These are phyloP conservation scores for Clitarchus hookeri DNA, from an alignment of 2,888 invertebrate species.

Conservation along the genomic window DNA sequence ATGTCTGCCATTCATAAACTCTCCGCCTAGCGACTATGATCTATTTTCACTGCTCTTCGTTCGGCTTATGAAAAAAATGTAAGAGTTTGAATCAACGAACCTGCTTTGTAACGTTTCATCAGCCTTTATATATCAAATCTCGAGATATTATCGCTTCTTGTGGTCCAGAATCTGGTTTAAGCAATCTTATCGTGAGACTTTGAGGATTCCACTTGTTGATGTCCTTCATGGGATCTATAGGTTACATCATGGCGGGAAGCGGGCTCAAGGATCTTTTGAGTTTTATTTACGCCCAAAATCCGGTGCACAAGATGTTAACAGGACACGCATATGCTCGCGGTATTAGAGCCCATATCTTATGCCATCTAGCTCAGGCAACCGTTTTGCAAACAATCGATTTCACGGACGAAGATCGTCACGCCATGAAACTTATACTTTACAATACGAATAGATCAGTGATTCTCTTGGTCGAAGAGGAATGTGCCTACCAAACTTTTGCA, in stretches of 20 bases:
- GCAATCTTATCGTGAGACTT: constrained; percentile 41
- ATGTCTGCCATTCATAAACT: no score
- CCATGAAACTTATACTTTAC: not conserved
- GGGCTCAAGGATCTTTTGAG: not conserved
- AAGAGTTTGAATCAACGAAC: constrained; percentile 41
- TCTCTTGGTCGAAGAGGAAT: not conserved
- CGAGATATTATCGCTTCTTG: constrained; percentile 46
- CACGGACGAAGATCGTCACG: not conserved
- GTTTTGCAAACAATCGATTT: not conserved
- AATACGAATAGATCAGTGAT: not conserved
- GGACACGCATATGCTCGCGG: constrained; percentile 30
- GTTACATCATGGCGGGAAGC: constrained; percentile 39
- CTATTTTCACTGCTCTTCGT: constrained; percentile 42
- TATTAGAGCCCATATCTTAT: constrained; percentile 18
- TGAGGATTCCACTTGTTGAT: constrained; percentile 39
- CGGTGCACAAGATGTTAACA: constrained; percentile 20
- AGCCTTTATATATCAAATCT: no score
- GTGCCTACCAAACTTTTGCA: not conserved
- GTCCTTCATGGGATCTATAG: constrained; percentile 36
- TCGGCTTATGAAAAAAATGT: constrained; percentile 43
- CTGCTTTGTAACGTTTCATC: no score
- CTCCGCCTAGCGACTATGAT: constrained; percentile 41
- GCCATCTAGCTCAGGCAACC: not conserved
- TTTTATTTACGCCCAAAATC: no score
- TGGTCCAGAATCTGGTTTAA: constrained; percentile 38